A percentile compares a stretch with the other conserved stretches of the same genome.
phyloP scores from a whole-genome alignment of 2,888 invertebrate genomes.

The Julus scandinavius region DNA sequence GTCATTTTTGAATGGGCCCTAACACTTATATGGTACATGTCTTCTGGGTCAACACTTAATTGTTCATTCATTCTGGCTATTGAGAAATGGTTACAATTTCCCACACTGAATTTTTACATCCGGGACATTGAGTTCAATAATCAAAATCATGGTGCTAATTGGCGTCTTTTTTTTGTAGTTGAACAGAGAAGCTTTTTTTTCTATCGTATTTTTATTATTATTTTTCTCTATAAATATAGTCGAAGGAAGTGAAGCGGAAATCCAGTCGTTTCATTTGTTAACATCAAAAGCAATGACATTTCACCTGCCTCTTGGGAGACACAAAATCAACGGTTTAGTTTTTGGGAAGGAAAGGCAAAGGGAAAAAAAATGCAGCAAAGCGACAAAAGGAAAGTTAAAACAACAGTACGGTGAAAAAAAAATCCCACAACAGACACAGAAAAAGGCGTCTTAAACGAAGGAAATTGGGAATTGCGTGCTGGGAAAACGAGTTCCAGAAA shows the following conservation, averaged over 20 bases:
- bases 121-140: background rate
- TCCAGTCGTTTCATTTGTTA: conserved; percentile 44
- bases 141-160: background rate
- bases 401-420: background rate
- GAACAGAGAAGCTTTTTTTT: background rate
- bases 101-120: too few species aligned
- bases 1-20: too few species aligned
- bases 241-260: conserved; percentile 1
- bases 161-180: background rate
- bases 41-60: too few species aligned
- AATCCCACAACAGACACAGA: background rate
- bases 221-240: background rate
- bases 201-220: background rate
- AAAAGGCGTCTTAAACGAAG: conserved; percentile 24
- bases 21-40: too few species aligned
- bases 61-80: background rate
- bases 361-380: background rate
- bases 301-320: conserved; percentile 31
- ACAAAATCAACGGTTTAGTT: conserved; percentile 27
- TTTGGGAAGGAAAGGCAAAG: background rate
- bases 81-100: background rate
- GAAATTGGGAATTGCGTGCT: conserved; percentile 46
- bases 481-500: conserved; percentile 40
- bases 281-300: conserved; percentile 29
- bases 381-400: conserved; percentile 45